Base-by-base conservation (phyloP, 2,797 vertebrate species). In the Heliangelus exortis region DNA sequence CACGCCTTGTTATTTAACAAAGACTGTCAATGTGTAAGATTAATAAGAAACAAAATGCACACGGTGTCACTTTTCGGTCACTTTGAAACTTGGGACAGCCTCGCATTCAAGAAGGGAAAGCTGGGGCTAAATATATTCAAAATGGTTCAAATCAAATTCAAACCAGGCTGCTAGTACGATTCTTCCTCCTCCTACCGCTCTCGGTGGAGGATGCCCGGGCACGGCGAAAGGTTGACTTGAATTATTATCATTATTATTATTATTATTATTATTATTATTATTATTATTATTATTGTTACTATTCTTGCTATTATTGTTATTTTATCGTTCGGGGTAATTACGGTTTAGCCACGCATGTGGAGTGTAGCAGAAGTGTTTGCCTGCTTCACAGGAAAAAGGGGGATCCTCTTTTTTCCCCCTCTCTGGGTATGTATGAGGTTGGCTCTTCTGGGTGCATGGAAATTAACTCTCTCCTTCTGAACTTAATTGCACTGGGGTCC, bases 1-100 rank as follows among this genome's bases (percentile, higher is more conserved):
- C 98, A 98, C 98, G 99, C 99, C 99, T 99, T 99, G 99, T 99
- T 99, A 99, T 99, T 99, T 99, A 99, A 99, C 99, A 99, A 99
- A 99, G 99, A 99, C 98, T 99, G 99, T 99, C 99, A 99, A 99
- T 99, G 99, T 98, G 97, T 97, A 99, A 99, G 99, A 99, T 99
- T 99, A 99, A 99, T 99, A 99, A 99, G 99, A 99, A 99, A 99
- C 98, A 98, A 99, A 99, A 99, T 99, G 99, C 98, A 98, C 98
- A 98, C 98, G 98, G 98, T 99, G 99, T 99, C 99, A 99, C 98
- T 98, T 98, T 98, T 98, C 98, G 99, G 99, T 99, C 99, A 99
- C 98, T 98, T 98, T 98, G 98, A 98, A 99, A 99, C 98, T 99
- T 98, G 98, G 97, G 97, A 97, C 96, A 97, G 97, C 96, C 95